Conservation (phyloP, 2,888 invertebrate species). For the Pristionchus fissidentatus region DNA sequence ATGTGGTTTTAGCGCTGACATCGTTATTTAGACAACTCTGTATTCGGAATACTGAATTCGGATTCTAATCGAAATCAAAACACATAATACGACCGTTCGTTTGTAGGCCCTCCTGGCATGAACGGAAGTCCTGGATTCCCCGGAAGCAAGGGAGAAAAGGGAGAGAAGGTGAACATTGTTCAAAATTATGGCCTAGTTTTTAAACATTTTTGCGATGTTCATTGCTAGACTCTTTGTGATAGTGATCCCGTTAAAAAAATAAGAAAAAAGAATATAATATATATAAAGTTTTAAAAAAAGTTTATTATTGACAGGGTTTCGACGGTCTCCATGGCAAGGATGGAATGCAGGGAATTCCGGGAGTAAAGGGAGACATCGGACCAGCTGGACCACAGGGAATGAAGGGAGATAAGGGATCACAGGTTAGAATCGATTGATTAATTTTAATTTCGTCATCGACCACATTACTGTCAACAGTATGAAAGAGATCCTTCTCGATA, state of each 20-base stretch:
- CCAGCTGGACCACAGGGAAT: conserved; percentile 66
- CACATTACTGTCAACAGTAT: background rate
- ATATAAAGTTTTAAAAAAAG: background rate
- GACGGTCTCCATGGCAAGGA: conserved; percentile 59
- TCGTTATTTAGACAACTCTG: no score
- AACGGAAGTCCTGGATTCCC: conserved; percentile 66
- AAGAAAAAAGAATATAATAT: conserved; percentile 47
- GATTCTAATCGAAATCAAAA: background rate
- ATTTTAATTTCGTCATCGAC: background rate
- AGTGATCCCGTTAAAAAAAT: conserved; percentile 47
- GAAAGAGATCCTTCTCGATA: background rate
- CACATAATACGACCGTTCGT: no score
- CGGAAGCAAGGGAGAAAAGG: conserved; percentile 65
- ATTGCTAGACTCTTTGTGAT: no score
- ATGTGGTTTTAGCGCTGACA: no score
- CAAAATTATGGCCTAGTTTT: background rate
- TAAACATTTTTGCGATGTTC: background rate
- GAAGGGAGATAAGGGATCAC: conserved; percentile 68
- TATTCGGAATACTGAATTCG: background rate
- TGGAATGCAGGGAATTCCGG: conserved; percentile 67
- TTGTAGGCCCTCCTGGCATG: conserved; percentile 60
- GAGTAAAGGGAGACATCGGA: conserved; percentile 66
- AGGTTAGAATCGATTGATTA: no score
- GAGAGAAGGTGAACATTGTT: conserved; percentile 53
- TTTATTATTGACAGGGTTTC: conserved; percentile 17